Evolutionary conservation across 2,797 vertebrate species (phyloP).

Genomic region (Setipinna tenuifilis): DNA sequence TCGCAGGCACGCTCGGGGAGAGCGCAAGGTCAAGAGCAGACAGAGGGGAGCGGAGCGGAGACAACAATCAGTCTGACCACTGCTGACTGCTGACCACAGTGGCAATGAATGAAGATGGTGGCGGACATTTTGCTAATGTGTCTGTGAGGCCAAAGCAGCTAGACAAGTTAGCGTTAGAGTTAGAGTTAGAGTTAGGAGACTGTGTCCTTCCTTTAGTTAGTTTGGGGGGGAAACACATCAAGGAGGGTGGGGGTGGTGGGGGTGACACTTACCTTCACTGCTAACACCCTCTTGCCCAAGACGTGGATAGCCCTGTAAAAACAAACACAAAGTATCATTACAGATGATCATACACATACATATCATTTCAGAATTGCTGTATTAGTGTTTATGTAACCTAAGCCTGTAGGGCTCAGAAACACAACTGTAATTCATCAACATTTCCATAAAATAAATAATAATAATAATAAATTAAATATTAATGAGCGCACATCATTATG

Average conservation of each 20-base stretch:
- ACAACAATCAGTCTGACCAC: not conserved
- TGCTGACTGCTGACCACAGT: not conserved
- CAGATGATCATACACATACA: too few relatives aligned
- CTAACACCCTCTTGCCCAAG: conserved; percentile 90
- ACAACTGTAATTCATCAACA: not conserved
- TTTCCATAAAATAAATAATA: not conserved
- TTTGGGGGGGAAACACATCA: not conserved
- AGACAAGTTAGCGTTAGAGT: not conserved
- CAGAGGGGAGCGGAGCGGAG: not conserved
- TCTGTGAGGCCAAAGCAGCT: not conserved
- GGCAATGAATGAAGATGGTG: not conserved
- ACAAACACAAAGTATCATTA: conserved; percentile 35
- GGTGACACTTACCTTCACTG: conserved; percentile 88
- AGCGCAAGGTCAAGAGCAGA: not conserved
- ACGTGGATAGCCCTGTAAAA: conserved; percentile 87
- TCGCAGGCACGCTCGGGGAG: not conserved
- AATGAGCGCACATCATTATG: not conserved
- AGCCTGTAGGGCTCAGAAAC: not conserved
- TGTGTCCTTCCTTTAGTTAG: not conserved
- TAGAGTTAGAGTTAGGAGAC: not conserved
- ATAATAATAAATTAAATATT: too few relatives aligned
- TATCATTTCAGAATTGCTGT: not conserved
- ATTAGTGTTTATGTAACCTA: not conserved
- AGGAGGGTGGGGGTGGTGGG: not conserved
- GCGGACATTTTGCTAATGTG: not conserved